phyloP scores from a whole-genome alignment of 2,888 invertebrate species.

The Sinelater perroti region DNA sequence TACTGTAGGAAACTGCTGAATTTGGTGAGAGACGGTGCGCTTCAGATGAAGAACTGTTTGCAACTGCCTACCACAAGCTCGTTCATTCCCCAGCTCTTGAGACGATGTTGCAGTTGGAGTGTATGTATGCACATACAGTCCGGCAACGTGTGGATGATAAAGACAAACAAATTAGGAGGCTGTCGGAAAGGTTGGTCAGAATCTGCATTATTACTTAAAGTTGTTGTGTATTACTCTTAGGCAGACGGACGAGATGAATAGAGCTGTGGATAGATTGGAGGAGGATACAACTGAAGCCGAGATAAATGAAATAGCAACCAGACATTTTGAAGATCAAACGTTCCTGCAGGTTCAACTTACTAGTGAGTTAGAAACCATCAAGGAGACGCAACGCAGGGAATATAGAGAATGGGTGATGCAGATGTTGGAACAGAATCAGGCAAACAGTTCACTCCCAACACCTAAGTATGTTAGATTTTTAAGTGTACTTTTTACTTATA shows the following conservation, averaged over 20 bases:
- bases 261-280: slow-evolving; percentile 81
- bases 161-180: slow-evolving; percentile 73
- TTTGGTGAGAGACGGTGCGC: slow-evolving; percentile 84
- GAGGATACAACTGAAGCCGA: slow-evolving; percentile 80
- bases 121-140: slow-evolving; percentile 84
- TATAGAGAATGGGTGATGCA: slow-evolving; percentile 91
- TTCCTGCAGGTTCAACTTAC: slow-evolving; percentile 86
- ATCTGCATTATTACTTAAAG: not conserved
- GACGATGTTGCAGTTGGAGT: slow-evolving; percentile 87
- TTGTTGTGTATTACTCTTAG: slow-evolving; percentile 59
- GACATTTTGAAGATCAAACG: slow-evolving; percentile 84
- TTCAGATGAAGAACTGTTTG: slow-evolving; percentile 86
- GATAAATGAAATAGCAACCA: slow-evolving; percentile 83
- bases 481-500: slow-evolving; percentile 4
- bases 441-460: slow-evolving; percentile 64
- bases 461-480: slow-evolving; percentile 62
- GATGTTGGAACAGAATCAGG: slow-evolving; percentile 76
- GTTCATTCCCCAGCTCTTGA: slow-evolving; percentile 77
- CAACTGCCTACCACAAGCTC: slow-evolving; percentile 81
- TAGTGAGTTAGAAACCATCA: slow-evolving; percentile 83
- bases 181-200: slow-evolving; percentile 68
- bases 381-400: slow-evolving; percentile 84
- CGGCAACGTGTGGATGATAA: slow-evolving; percentile 76
- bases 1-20: slow-evolving; percentile 76
- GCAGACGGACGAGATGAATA: slow-evolving; percentile 90